These are phyloP conservation scores for Tamias sibiricus DNA, from an alignment of 2,113 vertebrate species.

Conservation along the genomic window DNA sequence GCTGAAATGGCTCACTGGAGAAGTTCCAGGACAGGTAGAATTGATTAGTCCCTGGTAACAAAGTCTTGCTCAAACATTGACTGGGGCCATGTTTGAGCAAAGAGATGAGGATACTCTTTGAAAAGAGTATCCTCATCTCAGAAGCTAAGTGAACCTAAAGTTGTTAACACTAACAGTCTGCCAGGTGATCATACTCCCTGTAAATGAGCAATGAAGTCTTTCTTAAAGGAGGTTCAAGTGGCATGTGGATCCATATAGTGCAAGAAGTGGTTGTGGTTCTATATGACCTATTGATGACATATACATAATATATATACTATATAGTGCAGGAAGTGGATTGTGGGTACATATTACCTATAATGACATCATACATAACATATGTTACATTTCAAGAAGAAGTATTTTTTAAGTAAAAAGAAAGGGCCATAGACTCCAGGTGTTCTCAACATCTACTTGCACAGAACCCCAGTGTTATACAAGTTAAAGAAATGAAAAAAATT, in stretches of 20 bases:
- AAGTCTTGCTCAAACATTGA: not conserved
- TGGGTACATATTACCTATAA: not conserved
- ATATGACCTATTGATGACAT: not conserved
- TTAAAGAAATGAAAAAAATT: constrained; percentile 44
- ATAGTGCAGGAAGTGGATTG: not conserved
- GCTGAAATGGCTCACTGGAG: not conserved
- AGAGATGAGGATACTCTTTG: too few relatives aligned
- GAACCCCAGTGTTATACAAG: not conserved
- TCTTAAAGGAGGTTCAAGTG: not conserved
- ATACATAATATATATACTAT: not conserved
- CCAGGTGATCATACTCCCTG: not conserved
- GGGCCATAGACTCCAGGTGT: not conserved
- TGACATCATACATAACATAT: not conserved
- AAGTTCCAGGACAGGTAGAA: not conserved
- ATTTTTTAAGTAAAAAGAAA: not conserved
- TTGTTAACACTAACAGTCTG: not conserved
- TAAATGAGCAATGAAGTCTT: not conserved
- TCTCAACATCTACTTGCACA: not conserved
- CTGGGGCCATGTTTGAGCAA: too few relatives aligned
- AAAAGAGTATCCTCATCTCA: not conserved
- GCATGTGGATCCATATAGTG: too few relatives aligned
- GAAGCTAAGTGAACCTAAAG: not conserved
- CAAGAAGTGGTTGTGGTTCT: not conserved
- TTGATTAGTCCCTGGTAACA: not conserved
- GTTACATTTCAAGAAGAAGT: not conserved